These are phyloP conservation scores for Phyllotreta cruciferae DNA, from an alignment of 2,888 invertebrate species.

Conservation along the genomic window DNA sequence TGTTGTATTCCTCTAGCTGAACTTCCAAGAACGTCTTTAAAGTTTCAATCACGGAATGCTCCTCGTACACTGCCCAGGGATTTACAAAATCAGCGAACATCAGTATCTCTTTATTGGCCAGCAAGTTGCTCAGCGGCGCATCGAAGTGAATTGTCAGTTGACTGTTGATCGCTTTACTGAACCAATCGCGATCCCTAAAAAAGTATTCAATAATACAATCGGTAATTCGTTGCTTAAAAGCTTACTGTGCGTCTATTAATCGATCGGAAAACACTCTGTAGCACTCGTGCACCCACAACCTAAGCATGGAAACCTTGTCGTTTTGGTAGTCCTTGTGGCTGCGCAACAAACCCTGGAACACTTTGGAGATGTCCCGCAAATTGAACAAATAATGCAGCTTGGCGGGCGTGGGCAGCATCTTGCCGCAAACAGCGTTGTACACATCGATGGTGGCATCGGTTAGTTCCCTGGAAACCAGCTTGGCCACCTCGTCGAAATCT, in stretches of 20 bases:
- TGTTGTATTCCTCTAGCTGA: constrained; percentile 80
- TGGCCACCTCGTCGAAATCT: constrained; percentile 82
- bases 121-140: constrained; percentile 78
- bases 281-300: constrained; percentile 87
- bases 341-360: constrained; percentile 82
- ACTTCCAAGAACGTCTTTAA: constrained; percentile 64
- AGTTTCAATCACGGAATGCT: constrained; percentile 64
- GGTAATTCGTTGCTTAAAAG: neutral
- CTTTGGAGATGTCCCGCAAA: constrained; percentile 85
- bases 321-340: constrained; percentile 80
- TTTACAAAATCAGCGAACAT: constrained; percentile 85
- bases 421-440: constrained; percentile 74
- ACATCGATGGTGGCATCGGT: constrained; percentile 79
- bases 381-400: constrained; percentile 93
- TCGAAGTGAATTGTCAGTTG: constrained; percentile 83
- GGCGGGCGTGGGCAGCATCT: constrained; percentile 85
- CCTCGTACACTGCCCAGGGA: constrained; percentile 77
- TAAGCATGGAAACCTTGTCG: constrained; percentile 72
- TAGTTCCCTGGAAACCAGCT: constrained; percentile 71
- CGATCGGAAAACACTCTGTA: constrained; percentile 86
- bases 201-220: neutral
- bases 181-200: constrained; percentile 78
- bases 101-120: constrained; percentile 72
- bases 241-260: constrained; percentile 75
- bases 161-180: constrained; percentile 72